These are phyloP conservation scores for Latrodectus geometricus DNA, from an alignment of 1,140 invertebrate species.

Conservation along the genomic window DNA sequence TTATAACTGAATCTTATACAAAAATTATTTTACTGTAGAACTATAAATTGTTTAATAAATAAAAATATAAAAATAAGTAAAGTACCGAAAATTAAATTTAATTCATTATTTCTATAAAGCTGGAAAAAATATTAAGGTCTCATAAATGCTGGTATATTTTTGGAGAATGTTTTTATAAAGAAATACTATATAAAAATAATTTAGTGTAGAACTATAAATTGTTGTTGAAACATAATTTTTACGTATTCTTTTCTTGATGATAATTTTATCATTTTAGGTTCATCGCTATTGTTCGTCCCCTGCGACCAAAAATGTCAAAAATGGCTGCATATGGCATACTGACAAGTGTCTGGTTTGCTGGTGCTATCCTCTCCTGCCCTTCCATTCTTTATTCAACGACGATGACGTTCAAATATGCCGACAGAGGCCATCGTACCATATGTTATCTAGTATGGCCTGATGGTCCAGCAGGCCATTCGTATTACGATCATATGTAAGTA, in stretches of 20 bases:
- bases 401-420: constrained; percentile 74
- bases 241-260: not conserved
- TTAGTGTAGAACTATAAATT: too few relatives aligned
- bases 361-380: constrained; percentile 81
- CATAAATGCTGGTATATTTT: too few relatives aligned
- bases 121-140: too few relatives aligned
- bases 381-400: constrained; percentile 87
- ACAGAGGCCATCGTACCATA: constrained; percentile 73
- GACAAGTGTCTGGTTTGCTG: constrained; percentile 83
- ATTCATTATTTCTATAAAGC: too few relatives aligned
- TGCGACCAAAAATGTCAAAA: constrained; percentile 85
- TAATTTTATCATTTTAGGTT: constrained; percentile 76
- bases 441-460: constrained; percentile 79
- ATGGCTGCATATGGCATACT: constrained; percentile 82
- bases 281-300: constrained; percentile 89
- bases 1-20: too few relatives aligned
- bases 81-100: too few relatives aligned
- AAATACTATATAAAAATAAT: too few relatives aligned
- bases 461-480: constrained; percentile 73
- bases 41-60: too few relatives aligned
- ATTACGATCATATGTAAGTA: constrained; percentile 77
- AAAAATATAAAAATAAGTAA: too few relatives aligned
- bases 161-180: too few relatives aligned
- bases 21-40: too few relatives aligned
- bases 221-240: not conserved